Percentiles rank a stretch among this genome's conserved stretches.
Conservation (phyloP, 2,888 invertebrate genomes). For the Dorcus parallelipipedus region DNA sequence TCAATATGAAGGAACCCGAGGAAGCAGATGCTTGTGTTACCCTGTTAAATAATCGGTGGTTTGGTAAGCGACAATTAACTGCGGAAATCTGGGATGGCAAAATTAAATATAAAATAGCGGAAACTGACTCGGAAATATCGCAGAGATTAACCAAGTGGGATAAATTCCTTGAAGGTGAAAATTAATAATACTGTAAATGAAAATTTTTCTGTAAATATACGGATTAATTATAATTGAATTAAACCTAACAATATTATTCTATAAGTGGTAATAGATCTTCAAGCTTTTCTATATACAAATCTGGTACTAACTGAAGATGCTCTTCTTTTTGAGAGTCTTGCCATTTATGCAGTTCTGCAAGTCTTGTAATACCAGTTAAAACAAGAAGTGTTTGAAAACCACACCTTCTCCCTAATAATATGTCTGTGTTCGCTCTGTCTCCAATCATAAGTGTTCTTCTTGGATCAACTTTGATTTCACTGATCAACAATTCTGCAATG, state of each 20-base stretch:
- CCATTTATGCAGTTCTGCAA: slow-evolving; percentile 59
- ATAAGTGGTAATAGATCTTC: slow-evolving; percentile 66
- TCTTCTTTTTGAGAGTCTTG: slow-evolving; percentile 54
- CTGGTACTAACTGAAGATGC: slow-evolving; percentile 67
- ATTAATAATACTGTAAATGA: not conserved
- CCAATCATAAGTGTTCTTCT: slow-evolving; percentile 87
- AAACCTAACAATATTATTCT: slow-evolving; percentile 1
- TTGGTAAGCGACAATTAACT: slow-evolving; percentile 78
- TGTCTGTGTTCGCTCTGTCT: slow-evolving; percentile 90
- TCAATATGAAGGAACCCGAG: slow-evolving; percentile 86
- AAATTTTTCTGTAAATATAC: not conserved
- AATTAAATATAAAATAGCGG: slow-evolving; percentile 79
- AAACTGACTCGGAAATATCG: slow-evolving; percentile 83
- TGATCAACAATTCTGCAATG: slow-evolving; percentile 69
- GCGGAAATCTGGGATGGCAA: slow-evolving; percentile 95
- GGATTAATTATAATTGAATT: not conserved
- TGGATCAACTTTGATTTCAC: slow-evolving; percentile 72
- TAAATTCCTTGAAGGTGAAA: slow-evolving; percentile 64
- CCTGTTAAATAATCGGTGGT: slow-evolving; percentile 86
- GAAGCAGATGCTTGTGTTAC: slow-evolving; percentile 88
- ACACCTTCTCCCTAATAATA: slow-evolving; percentile 82
- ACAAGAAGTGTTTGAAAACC: slow-evolving; percentile 88
- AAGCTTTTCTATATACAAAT: slow-evolving; percentile 68
- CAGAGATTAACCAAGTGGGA: slow-evolving; percentile 86
- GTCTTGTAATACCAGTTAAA: slow-evolving; percentile 74